Conservation (phyloP, 2,888 invertebrate genomes). For the Oligia fasciuncula region DNA sequence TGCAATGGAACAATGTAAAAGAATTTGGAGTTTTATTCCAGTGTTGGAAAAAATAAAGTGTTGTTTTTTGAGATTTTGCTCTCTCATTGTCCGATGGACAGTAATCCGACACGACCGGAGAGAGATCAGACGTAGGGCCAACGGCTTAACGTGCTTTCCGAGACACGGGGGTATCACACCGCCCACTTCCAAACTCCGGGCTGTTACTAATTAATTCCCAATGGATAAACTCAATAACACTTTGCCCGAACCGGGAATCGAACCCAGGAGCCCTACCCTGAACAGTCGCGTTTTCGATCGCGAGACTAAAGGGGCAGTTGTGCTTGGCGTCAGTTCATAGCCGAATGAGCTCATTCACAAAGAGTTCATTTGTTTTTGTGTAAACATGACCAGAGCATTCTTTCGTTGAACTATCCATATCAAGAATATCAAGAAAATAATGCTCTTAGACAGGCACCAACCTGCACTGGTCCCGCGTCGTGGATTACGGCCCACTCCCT, state of each 20-base stretch:
- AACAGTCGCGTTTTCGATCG: too few species aligned
- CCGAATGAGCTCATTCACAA: not conserved
- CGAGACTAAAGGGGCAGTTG: too few species aligned
- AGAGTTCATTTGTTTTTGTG: not conserved
- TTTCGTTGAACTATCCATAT: not conserved
- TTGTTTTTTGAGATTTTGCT: not conserved
- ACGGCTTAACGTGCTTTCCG: not conserved
- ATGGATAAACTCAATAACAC: too few species aligned
- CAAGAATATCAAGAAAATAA: not conserved
- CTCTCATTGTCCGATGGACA: too few species aligned
- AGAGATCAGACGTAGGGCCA: not conserved
- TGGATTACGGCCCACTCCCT: not conserved
- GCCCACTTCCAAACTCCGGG: not conserved
- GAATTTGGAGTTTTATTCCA: constrained; percentile 30
- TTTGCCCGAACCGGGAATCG: too few species aligned
- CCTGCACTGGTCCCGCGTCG: not conserved
- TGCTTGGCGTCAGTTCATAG: too few species aligned
- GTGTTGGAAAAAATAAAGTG: not conserved
- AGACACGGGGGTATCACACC: not conserved
- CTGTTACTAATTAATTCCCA: too few species aligned
- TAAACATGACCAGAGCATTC: too few species aligned
- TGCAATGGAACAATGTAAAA: constrained; percentile 46
- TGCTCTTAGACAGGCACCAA: not conserved
- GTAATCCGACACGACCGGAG: not conserved
- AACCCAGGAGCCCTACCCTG: too few species aligned